Evolutionary conservation across 2,113 vertebrate species (phyloP), one percentile per base, ranked within the genome.

Genomic region (Cephalopholis sonnerati): DNA sequence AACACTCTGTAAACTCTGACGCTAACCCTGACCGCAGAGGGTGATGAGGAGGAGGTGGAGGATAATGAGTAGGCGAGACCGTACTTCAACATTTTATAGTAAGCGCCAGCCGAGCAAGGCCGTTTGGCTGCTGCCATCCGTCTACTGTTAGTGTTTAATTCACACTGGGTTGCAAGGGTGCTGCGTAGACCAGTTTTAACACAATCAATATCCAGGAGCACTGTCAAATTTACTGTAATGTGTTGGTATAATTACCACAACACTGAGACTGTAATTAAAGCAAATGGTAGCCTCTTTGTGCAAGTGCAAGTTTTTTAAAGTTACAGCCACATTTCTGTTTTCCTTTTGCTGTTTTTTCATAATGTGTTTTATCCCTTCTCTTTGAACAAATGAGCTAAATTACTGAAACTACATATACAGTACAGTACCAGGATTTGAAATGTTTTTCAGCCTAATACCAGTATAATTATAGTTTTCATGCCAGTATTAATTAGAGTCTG

Each of bases 91-190:
- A 25, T 77, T 83, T 84, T 62, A 73, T 81, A 66, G 58, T 36
- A 55, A 67, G 59, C 58, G 39, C 41, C 11, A 63, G 73, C 9
- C 8, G 39, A 41, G 20, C 51, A 74, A 53, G 58, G 27, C 8
- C 66, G 69, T 79, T 66, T 41, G 39, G 51, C 64, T 51, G 36
- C 59, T 51, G n/a, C 67, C 64, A 73, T 74, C 62, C 66, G 65
- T 62, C 77, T 54, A 36, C 53, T 75, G 72, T 53, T 50, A 84
- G 63, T 65, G 55, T 73, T 77, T 67, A 55, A 90, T 63, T 80
- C 41, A 65, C 71, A 74, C 32, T 64, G 27, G 29, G 36, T 69
- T 80, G 50, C 79, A 58, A 32, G 13, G 61, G 4, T 59, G 36
- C 32, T 54, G 22, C 59, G 71, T 61, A 25, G 46, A 46, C 24